phyloP scores from a whole-genome alignment of 2,113 vertebrate genomes.

The Varanus salvator region DNA sequence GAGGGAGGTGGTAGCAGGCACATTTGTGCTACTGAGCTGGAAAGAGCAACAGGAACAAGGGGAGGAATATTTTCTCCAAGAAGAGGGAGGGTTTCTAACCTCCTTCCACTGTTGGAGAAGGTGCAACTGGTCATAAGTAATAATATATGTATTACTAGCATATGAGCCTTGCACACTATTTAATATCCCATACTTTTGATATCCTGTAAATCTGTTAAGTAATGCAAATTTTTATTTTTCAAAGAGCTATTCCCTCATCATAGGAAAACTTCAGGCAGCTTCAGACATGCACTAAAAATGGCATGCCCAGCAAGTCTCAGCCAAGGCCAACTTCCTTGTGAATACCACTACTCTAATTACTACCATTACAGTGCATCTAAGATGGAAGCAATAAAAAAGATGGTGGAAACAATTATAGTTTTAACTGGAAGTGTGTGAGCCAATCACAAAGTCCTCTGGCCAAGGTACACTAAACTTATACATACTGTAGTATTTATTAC shows the following conservation, averaged over 20 bases:
- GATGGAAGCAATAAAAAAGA: neutral
- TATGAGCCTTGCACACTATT: slow-evolving; percentile 33
- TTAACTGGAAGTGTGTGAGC: neutral
- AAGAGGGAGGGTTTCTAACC: too few relatives aligned
- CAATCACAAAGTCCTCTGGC: neutral
- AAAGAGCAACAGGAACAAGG: too few relatives aligned
- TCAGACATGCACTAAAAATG: neutral
- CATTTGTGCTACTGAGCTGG: too few relatives aligned
- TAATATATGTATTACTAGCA: slow-evolving; percentile 47
- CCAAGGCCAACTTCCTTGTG: neutral
- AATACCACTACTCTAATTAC: neutral
- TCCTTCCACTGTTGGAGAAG: too few relatives aligned
- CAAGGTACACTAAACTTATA: neutral
- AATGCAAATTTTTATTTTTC: slow-evolving; percentile 37
- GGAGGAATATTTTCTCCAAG: too few relatives aligned
- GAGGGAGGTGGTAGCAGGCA: too few relatives aligned
- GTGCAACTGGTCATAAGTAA: neutral
- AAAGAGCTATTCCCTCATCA: slow-evolving; percentile 24
- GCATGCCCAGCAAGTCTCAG: too few relatives aligned
- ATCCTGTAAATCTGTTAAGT: slow-evolving; percentile 13
- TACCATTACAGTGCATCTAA: neutral
- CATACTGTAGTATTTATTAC: neutral
- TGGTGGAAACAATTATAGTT: neutral
- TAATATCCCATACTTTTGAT: neutral
- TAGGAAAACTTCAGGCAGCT: neutral